A percentile compares a stretch with the other conserved stretches of the same genome.
These are phyloP conservation scores for Rhagium mordax DNA, from an alignment of 2,888 invertebrate genomes.

Conservation along the genomic window DNA sequence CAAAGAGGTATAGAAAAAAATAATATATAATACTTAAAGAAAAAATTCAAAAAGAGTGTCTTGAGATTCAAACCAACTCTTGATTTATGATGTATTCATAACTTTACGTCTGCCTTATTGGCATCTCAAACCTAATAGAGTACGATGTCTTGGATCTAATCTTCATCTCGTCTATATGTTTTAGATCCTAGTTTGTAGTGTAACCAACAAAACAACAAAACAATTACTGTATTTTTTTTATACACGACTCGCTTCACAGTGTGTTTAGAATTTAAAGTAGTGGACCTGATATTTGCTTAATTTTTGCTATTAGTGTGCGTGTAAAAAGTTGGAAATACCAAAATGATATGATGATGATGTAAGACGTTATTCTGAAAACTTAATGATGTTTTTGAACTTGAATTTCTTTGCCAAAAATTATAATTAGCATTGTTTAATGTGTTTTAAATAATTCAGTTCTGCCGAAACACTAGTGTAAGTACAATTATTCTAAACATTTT, in stretches of 20 bases:
- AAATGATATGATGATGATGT: slow-evolving; percentile 3
- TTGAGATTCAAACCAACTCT: too few relatives aligned
- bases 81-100: too few relatives aligned
- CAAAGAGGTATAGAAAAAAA: too few relatives aligned
- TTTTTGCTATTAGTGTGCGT: not conserved
- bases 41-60: too few relatives aligned
- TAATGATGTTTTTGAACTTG: slow-evolving; percentile 24
- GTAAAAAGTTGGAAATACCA: slow-evolving; percentile 14
- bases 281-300: not conserved
- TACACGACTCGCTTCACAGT: not conserved
- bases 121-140: too few relatives aligned
- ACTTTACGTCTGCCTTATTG: too few relatives aligned
- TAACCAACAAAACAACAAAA: not conserved
- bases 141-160: too few relatives aligned
- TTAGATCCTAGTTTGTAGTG: not conserved
- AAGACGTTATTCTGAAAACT: slow-evolving; percentile 4
- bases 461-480: not conserved
- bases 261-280: not conserved
- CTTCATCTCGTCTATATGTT: too few relatives aligned
- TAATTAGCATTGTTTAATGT: slow-evolving; percentile 22
- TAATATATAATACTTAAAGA: too few relatives aligned
- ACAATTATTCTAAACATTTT: slow-evolving; percentile 7
- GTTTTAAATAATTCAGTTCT: slow-evolving; percentile 4
- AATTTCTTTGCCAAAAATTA: slow-evolving; percentile 19
- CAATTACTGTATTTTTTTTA: not conserved